Base-by-base conservation (phyloP, 92 coral and sea anemone species). In the Scolanthus callimorphus region DNA sequence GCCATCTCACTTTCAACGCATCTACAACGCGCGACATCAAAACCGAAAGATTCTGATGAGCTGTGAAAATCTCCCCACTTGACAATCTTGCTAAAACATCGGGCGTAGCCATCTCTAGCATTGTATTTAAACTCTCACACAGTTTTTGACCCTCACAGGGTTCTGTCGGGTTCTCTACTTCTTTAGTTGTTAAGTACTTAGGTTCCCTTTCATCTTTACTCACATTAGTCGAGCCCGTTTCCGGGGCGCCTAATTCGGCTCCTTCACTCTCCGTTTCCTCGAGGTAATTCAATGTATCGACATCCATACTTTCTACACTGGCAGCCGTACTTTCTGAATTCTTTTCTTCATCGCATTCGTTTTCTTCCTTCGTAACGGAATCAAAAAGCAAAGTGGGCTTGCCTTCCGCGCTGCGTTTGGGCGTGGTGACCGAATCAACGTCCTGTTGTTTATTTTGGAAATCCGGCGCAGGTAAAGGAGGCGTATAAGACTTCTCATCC, bases 61-160 rank as follows among this genome's bases (percentile, higher is more conserved):
- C 78, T 41, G 67, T 76, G 28, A 87, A 87, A 51, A 87, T 72
- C 55, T 87, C 90, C 31, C 76, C 89, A 62, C 82, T 82, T 9
- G 95, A 77, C 10, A 87, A 66, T 8, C 65, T 62, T 11, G 43
- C 55, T 15, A 87, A 60, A 19, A 73, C 73, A 6, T 87, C 90
- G 0, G 89, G 80, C 26, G 82, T 63, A 48, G 95, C 83, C 20
- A 57, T 55, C 24, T 65, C 85, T 21, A 67, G 58, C 15, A 78
- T 26, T 1, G 90, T 77, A 38, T 68, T 70, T 39, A 87, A 55
- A 44, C 76, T 39, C 37, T 59, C 27, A 50, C 85, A 69, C 31
- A 87, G 62, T 45, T 46, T 50, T 47, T 82, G 64, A 45, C 58
- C 78, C 9, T 75, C 67, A 2, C 48, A 31, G 4, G 11, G 23